Percentiles rank a stretch among this genome's conserved stretches.
These are phyloP conservation scores for Aix galericulata DNA, from an alignment of 2,113 vertebrate species.

Conservation along the genomic window DNA sequence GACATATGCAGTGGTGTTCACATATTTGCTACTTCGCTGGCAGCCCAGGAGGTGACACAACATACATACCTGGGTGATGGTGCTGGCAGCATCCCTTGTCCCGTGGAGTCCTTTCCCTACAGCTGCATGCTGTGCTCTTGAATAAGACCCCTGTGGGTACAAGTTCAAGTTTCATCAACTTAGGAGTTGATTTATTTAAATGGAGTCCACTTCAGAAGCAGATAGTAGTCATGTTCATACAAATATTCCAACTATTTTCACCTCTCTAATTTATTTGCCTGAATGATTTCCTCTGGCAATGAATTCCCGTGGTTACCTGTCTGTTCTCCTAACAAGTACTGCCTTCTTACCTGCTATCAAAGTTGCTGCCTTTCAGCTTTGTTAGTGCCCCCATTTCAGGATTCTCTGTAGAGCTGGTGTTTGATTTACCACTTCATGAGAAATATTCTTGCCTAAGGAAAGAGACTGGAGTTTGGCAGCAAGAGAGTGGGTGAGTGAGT, in stretches of 20 bases:
- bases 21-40: fast-evolving
- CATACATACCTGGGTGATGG: background rate
- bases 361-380: background rate
- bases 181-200: background rate
- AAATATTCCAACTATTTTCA: background rate
- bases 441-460: background rate
- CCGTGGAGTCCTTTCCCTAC: fast-evolving
- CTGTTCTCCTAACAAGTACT: background rate
- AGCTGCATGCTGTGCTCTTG: background rate
- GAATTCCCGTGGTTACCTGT: background rate
- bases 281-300: background rate
- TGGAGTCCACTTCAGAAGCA: background rate
- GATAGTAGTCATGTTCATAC: background rate
- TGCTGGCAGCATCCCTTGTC: background rate
- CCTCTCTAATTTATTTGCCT: background rate
- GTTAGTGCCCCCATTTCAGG: background rate
- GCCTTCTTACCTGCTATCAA: background rate
- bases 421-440: background rate
- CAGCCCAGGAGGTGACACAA: fast-evolving
- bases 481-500: background rate
- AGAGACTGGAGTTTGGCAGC: background rate
- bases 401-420: background rate
- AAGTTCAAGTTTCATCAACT: background rate
- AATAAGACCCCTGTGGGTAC: background rate
- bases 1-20: background rate